Conservation (phyloP, 1,140 invertebrate species). For the Drosophila kepulauana region DNA sequence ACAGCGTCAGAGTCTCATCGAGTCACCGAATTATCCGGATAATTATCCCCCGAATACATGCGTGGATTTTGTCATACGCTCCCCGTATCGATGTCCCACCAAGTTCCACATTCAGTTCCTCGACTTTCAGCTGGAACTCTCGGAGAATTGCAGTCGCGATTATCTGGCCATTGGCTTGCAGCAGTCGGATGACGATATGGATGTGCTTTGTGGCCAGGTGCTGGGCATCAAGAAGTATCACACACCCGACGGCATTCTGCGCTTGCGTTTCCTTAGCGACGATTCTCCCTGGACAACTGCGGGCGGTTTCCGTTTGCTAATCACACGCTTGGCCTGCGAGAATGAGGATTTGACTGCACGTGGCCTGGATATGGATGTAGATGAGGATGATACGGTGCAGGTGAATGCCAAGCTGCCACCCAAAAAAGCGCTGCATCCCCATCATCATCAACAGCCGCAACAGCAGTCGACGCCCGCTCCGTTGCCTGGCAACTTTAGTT, state of each 20-base stretch:
- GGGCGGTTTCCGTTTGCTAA: constrained; percentile 86
- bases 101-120: constrained; percentile 87
- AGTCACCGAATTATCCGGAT: constrained; percentile 86
- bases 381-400: constrained; percentile 65
- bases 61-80: constrained; percentile 86
- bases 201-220: constrained; percentile 85
- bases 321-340: constrained; percentile 85
- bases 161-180: constrained; percentile 84
- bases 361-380: constrained; percentile 45
- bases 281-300: constrained; percentile 76
- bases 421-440: constrained; percentile 51
- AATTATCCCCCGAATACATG: constrained; percentile 85
- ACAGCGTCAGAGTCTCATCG: constrained; percentile 79
- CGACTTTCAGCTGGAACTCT: constrained; percentile 86
- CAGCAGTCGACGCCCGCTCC: constrained; percentile 29
- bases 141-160: constrained; percentile 85
- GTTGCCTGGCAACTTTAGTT: constrained; percentile 35
- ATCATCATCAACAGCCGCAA: constrained; percentile 50
- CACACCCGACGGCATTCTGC: constrained; percentile 85
- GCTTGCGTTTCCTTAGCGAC: constrained; percentile 82
- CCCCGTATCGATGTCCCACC: constrained; percentile 85
- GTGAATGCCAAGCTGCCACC: constrained; percentile 58
- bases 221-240: constrained; percentile 85
- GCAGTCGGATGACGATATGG: constrained; percentile 77
- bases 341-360: constrained; percentile 62